Percentiles rank a stretch among this genome's conserved stretches.
Evolutionary conservation across 2,888 invertebrate species (phyloP).

Genomic region (Ligdia adustata): DNA sequence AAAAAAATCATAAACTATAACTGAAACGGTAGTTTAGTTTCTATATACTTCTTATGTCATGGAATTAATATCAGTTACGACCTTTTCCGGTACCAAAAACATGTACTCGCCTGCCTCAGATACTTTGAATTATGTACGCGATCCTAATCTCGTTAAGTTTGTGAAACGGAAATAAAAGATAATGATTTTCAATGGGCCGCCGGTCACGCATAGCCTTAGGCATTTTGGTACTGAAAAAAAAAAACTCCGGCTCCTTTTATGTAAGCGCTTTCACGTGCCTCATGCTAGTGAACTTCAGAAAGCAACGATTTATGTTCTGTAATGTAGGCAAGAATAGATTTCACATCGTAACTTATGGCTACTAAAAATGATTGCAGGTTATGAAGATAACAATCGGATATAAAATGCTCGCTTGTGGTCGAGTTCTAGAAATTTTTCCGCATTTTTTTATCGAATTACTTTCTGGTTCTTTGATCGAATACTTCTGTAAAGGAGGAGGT

Average conservation of each 20-base stretch:
- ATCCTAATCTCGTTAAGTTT: slow-evolving; percentile 33
- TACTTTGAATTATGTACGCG: slow-evolving; percentile 14
- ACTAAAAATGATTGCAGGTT: slow-evolving; percentile 34
- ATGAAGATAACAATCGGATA: slow-evolving; percentile 32
- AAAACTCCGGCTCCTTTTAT: slow-evolving; percentile 60
- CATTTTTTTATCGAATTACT: too few relatives aligned
- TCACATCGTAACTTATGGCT: slow-evolving; percentile 36
- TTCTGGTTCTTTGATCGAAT: too few relatives aligned
- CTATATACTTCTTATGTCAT: too few relatives aligned
- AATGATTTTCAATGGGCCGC: slow-evolving; percentile 49
- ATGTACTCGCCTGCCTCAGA: slow-evolving; percentile 4
- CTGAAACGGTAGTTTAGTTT: too few relatives aligned
- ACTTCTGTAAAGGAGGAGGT: too few relatives aligned
- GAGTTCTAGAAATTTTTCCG: slow-evolving; percentile 3
- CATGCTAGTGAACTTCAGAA: slow-evolving; percentile 60
- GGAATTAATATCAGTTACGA: too few relatives aligned
- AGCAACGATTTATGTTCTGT: slow-evolving; percentile 41
- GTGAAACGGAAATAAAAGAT: slow-evolving; percentile 61
- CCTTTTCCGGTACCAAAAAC: not conserved
- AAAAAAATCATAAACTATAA: too few relatives aligned
- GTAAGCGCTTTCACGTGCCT: slow-evolving; percentile 74
- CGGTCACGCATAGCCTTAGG: slow-evolving; percentile 32
- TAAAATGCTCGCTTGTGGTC: slow-evolving; percentile 28
- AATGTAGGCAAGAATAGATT: slow-evolving; percentile 39
- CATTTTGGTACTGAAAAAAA: slow-evolving; percentile 14